Evolutionary conservation across 1,140 invertebrate genomes (phyloP).

Genomic region (Pseudobourletiella spinata): DNA sequence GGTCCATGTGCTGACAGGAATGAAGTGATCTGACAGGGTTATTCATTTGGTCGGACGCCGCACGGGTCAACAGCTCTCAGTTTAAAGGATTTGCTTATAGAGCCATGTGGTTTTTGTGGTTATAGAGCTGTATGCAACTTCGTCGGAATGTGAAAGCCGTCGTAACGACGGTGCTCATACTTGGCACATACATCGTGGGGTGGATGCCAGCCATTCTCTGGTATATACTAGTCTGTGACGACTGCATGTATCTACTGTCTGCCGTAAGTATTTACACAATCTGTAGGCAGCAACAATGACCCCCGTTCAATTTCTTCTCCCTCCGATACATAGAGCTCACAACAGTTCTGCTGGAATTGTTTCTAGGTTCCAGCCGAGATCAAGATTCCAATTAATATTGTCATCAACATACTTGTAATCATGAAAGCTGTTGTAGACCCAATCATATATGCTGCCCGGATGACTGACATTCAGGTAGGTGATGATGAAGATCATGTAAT

Average conservation of each 20-base stretch:
- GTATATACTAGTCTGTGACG: slow-evolving; percentile 47
- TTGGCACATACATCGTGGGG: slow-evolving; percentile 56
- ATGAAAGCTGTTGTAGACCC: slow-evolving; percentile 57
- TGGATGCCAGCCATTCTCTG: slow-evolving; percentile 54
- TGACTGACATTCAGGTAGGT: slow-evolving; percentile 53
- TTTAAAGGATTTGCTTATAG: too few species aligned
- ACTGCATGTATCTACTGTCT: slow-evolving; percentile 39
- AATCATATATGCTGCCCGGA: slow-evolving; percentile 58
- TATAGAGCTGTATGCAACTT: slow-evolving; percentile 38
- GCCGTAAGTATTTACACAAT: not conserved
- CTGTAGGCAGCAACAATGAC: too few species aligned
- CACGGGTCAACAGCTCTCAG: too few species aligned
- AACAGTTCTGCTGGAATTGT: not conserved
- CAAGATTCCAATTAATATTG: slow-evolving; percentile 24
- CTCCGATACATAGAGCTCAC: too few species aligned
- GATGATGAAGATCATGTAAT: not conserved
- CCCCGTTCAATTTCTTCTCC: too few species aligned
- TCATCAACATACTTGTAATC: slow-evolving; percentile 48
- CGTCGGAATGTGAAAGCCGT: slow-evolving; percentile 54
- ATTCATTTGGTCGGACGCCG: too few species aligned
- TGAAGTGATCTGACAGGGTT: too few species aligned
- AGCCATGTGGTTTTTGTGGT: too few species aligned
- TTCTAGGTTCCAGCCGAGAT: slow-evolving; percentile 5
- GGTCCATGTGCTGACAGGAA: too few species aligned
- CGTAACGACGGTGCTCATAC: slow-evolving; percentile 56